Evolutionary conservation across 2,888 invertebrate genomes (phyloP).

Genomic region (Folsomia candida): DNA sequence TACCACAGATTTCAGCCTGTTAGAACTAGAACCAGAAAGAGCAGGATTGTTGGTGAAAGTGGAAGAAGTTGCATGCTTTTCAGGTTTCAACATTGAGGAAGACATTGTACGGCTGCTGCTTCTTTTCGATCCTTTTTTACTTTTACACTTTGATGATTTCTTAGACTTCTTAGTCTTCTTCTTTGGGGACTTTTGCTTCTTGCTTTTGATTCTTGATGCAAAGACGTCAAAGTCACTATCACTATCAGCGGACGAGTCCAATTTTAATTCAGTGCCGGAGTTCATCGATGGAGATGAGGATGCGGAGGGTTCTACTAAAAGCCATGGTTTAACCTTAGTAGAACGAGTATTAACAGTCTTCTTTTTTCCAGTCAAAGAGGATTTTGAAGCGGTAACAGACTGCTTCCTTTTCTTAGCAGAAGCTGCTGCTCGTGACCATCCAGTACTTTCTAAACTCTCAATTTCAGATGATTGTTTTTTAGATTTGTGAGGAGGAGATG

Average conservation of each 20-base stretch:
- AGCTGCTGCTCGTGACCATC: not conserved
- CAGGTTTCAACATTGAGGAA: not conserved
- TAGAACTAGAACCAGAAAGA: not conserved
- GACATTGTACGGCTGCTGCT: not conserved
- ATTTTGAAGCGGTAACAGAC: not conserved
- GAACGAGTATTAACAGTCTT: not conserved
- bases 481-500: too few species aligned
- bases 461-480: not conserved
- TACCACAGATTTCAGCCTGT: slow-evolving; percentile 3
- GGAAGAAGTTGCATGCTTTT: not conserved
- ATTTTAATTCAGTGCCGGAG: not conserved
- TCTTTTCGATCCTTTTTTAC: not conserved
- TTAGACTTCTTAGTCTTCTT: slow-evolving; percentile 4
- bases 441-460: not conserved
- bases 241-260: not conserved
- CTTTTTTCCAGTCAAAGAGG: not conserved
- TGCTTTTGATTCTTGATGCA: not conserved
- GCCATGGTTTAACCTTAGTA: not conserved
- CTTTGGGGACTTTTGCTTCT: not conserved
- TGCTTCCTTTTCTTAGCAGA: not conserved
- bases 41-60: not conserved
- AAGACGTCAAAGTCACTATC: not conserved
- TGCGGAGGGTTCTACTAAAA: not conserved
- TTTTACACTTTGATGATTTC: not conserved
- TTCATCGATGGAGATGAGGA: not conserved